phyloP scores from a whole-genome alignment of 2,888 invertebrate species.

The Drosophila infuscata region DNA sequence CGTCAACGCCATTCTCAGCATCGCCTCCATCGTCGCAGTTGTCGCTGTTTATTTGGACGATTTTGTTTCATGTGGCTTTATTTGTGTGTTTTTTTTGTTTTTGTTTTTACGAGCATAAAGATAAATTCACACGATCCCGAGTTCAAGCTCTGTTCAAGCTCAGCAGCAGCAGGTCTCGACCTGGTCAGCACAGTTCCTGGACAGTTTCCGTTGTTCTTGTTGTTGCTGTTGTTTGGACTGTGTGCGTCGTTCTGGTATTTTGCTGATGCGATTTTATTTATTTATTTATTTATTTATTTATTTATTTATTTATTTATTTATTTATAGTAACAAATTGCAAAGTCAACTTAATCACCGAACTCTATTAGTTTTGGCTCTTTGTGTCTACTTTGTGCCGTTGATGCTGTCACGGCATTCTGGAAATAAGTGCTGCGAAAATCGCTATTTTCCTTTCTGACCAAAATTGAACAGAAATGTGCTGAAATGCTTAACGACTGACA shows the following conservation, averaged over 20 bases:
- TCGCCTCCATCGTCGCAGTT: constrained; percentile 35
- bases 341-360: constrained; percentile 77
- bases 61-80: constrained; percentile 64
- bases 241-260: constrained; percentile 31
- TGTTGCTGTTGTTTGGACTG: constrained; percentile 21
- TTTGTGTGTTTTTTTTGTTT: constrained; percentile 21
- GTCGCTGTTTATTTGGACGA: constrained; percentile 68
- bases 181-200: constrained; percentile 22
- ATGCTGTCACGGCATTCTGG: background rate
- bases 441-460: background rate
- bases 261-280: constrained; percentile 74
- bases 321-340: constrained; percentile 78
- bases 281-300: constrained; percentile 79
- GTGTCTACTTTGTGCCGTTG: constrained; percentile 14
- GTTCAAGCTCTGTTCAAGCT: constrained; percentile 35
- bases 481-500: background rate
- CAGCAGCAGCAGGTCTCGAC: constrained; percentile 18
- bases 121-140: constrained; percentile 72
- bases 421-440: constrained; percentile 8
- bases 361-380: constrained; percentile 69
- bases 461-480: background rate
- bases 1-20: constrained; percentile 46
- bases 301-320: constrained; percentile 79
- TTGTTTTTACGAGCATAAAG: constrained; percentile 75
- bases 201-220: constrained; percentile 3